Conservation (phyloP, 92 coral and sea anemone species). For the Metridium senile region DNA sequence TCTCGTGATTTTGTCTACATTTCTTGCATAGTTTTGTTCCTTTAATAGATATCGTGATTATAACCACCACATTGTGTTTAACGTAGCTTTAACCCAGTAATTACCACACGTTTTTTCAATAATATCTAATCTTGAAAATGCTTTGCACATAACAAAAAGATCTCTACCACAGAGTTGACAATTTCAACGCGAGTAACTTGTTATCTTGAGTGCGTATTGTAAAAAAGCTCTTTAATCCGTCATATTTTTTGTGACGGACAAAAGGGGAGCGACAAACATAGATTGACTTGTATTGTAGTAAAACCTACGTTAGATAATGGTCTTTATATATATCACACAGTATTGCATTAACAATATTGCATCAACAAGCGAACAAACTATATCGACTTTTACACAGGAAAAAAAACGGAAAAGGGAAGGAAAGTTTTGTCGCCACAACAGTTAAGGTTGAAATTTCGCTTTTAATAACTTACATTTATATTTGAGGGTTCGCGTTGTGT, state of each 20-base stretch:
- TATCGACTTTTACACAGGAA: no score
- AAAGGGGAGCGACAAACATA: neutral
- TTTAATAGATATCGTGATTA: neutral
- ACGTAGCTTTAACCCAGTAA: neutral
- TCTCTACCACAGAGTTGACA: neutral
- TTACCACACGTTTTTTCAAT: neutral
- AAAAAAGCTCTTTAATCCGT: neutral
- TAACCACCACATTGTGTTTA: neutral
- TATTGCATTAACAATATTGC: neutral
- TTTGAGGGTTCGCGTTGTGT: no score
- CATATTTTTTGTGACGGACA: neutral
- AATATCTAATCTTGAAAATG: neutral
- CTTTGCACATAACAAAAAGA: no score
- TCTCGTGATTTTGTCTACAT: constrained; percentile 8
- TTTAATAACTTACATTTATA: no score
- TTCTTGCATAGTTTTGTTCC: constrained; percentile 1
- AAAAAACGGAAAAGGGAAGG: no score
- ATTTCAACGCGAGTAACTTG: neutral
- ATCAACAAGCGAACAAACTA: no score
- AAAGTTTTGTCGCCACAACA: no score
- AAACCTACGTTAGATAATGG: no score
- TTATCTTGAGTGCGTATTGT: neutral
- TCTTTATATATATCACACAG: neutral
- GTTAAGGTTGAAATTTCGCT: no score
- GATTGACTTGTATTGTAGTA: neutral